Conservation (phyloP, 1,140 invertebrate species). For the Pseudoatta argentina region DNA sequence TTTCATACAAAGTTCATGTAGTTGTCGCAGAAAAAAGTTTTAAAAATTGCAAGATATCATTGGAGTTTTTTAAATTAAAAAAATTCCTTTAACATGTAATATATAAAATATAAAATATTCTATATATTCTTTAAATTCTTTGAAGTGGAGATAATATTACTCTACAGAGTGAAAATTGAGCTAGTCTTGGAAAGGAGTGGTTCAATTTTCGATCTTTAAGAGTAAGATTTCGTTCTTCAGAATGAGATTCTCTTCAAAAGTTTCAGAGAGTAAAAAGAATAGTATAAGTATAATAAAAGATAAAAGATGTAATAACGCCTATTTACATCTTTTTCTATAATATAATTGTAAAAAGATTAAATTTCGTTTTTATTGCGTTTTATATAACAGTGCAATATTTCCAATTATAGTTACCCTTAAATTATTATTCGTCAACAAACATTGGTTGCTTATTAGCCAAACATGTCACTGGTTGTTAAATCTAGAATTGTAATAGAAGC, state of each 20-base stretch:
- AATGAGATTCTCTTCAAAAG: too few species aligned
- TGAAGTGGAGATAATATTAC: too few species aligned
- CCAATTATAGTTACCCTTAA: neutral
- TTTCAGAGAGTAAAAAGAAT: too few species aligned
- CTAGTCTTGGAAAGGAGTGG: too few species aligned
- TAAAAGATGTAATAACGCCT: neutral
- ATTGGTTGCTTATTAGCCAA: neutral
- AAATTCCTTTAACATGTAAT: neutral
- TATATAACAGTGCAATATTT: neutral
- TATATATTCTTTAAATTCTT: too few species aligned
- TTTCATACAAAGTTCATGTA: neutral
- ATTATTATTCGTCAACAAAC: conserved; percentile 3
- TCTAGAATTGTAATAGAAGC: neutral
- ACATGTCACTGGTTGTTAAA: neutral
- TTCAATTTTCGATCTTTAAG: too few species aligned
- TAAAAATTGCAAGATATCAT: neutral
- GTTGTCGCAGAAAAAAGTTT: neutral
- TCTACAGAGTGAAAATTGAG: too few species aligned
- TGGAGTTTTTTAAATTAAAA: neutral
- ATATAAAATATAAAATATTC: neutral
- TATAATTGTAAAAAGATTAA: conserved; percentile 1
- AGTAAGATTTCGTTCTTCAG: too few species aligned
- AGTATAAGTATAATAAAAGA: neutral
- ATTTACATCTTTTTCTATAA: neutral
- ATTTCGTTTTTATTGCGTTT: neutral